A percentile compares a stretch with the other conserved stretches of the same genome.
These are phyloP conservation scores for Tricholauxania praeusta DNA, from an alignment of 2,888 invertebrate genomes.

Conservation along the genomic window DNA sequence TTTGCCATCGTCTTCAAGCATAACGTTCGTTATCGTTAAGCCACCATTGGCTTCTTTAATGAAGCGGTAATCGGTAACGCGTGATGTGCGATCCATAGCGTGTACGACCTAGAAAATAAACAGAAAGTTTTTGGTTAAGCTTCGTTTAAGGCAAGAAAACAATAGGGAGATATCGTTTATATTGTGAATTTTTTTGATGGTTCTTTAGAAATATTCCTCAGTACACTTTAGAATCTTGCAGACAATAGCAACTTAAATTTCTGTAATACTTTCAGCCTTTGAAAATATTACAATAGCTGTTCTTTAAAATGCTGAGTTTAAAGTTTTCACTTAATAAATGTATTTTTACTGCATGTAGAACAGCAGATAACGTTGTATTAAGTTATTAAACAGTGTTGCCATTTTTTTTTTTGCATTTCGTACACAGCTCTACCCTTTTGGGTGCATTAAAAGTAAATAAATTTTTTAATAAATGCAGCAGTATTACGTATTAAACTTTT, in stretches of 20 bases:
- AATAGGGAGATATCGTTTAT: no score
- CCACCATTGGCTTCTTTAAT: slow-evolving; percentile 67
- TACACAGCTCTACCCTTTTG: slow-evolving; percentile 8
- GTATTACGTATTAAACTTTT: no score
- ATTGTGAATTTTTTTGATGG: no score
- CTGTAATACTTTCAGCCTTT: no score
- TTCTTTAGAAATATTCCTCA: no score
- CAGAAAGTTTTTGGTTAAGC: not conserved
- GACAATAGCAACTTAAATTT: no score
- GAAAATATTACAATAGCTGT: no score
- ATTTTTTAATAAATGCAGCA: slow-evolving; percentile 25
- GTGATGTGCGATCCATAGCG: slow-evolving; percentile 65
- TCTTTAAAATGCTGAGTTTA: no score
- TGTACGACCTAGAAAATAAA: slow-evolving; percentile 63
- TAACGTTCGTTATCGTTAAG: slow-evolving; percentile 68
- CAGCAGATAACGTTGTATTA: not conserved
- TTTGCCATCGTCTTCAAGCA: slow-evolving; percentile 77
- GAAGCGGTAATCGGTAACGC: slow-evolving; percentile 68
- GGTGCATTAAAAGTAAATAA: slow-evolving; percentile 39
- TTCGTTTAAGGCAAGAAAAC: no score
- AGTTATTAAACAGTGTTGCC: slow-evolving; percentile 16
- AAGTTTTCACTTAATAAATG: no score
- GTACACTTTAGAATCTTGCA: no score
- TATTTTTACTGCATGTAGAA: not conserved
- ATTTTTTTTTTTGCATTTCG: no score